phyloP scores from a whole-genome alignment of 2,797 vertebrate species.

The Gymnoscopelus microlampas region DNA sequence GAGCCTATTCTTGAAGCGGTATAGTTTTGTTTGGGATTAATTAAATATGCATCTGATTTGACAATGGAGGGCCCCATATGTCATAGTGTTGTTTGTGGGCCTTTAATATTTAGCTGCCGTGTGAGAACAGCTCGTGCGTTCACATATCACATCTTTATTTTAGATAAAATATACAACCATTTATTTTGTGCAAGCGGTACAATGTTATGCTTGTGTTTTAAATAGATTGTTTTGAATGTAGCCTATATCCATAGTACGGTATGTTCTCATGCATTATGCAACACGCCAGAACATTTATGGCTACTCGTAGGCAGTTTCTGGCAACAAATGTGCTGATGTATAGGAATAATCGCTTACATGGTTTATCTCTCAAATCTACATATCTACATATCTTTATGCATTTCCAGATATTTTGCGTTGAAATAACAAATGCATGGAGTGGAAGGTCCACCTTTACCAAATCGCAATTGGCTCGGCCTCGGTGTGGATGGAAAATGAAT shows the following conservation, averaged over 20 bases:
- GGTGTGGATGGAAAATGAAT: constrained; percentile 47
- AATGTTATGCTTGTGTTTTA: background rate
- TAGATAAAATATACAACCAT: background rate
- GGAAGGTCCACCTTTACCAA: constrained; percentile 27
- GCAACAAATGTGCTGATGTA: too few species aligned
- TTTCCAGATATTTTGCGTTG: too few species aligned
- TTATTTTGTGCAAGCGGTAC: background rate
- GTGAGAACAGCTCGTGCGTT: background rate
- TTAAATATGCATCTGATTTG: constrained; percentile 86
- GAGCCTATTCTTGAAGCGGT: constrained; percentile 13
- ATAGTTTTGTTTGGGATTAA: constrained; percentile 79
- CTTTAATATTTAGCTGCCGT: background rate
- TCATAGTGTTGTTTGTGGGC: constrained; percentile 21
- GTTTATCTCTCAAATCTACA: background rate
- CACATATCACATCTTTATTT: constrained; percentile 1
- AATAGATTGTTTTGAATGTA: constrained; percentile 47
- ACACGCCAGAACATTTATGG: constrained; percentile 33
- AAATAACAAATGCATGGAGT: constrained; percentile 20
- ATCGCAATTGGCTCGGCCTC: constrained; percentile 39
- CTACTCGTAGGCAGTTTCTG: background rate
- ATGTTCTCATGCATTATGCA: constrained; percentile 79
- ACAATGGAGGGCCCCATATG: constrained; percentile 74
- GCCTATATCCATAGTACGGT: constrained; percentile 51
- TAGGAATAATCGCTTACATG: background rate
- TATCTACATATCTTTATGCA: background rate